Conservation (phyloP, 1,140 invertebrate genomes). For the honey bee (Apis mellifera) region Amel_HAv3.1 CM009931.2:27571501-27572000, state of each 20-base stretch:
- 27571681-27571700: slow-evolving; percentile 51
- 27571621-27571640: slow-evolving; percentile 61
- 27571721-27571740: slow-evolving; percentile 23
- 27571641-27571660: slow-evolving; percentile 71
- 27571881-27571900: background rate
- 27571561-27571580: slow-evolving; percentile 49
- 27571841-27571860: background rate
- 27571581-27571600: slow-evolving; percentile 54
- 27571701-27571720: slow-evolving; percentile 41
- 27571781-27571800: background rate
- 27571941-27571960: background rate
- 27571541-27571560: slow-evolving; percentile 42
- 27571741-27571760: slow-evolving; percentile 18
- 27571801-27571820: background rate
- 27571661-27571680: slow-evolving; percentile 70
- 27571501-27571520: slow-evolving; percentile 13
- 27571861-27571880: background rate
- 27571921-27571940: background rate
- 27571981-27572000: background rate
- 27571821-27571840: slow-evolving; percentile 1
- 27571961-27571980: background rate
- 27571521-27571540: slow-evolving; percentile 9
- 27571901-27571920: too few species aligned
- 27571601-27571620: slow-evolving; percentile 62
- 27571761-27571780: slow-evolving; percentile 13